phyloP scores from a whole-genome alignment of 2,113 vertebrate genomes.

The Rhinolophus sinicus region DNA sequence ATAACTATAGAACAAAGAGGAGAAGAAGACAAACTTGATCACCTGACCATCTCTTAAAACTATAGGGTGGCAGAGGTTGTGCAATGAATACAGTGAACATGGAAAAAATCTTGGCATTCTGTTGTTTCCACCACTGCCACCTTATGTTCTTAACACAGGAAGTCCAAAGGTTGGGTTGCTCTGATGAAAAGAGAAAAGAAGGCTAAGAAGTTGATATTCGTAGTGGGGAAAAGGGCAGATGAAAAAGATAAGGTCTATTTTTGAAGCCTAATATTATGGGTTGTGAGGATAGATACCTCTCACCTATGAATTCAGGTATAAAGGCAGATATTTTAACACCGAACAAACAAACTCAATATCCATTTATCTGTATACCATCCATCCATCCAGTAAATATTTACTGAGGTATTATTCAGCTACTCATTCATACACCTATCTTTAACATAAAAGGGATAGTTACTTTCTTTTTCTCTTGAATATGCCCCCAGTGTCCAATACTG shows the following conservation, averaged over 20 bases:
- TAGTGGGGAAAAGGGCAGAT: not conserved
- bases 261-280: not conserved
- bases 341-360: not conserved
- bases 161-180: conserved; percentile 6
- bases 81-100: not conserved
- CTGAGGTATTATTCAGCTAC: not conserved
- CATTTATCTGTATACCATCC: not conserved
- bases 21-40: conserved; percentile 57
- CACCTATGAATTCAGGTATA: conserved; percentile 6
- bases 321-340: not conserved
- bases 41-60: conserved; percentile 49
- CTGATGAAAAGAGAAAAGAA: not conserved
- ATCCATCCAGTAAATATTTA: not conserved
- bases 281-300: not conserved
- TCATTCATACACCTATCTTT: not conserved
- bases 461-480: conserved; percentile 12
- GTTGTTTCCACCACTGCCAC: not conserved
- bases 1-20: conserved; percentile 89
- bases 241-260: not conserved
- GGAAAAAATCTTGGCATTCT: not conserved
- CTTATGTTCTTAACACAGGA: not conserved
- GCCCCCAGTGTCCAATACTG: not conserved
- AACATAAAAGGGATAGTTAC: not conserved
- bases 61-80: not conserved
- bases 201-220: not conserved